Base-by-base conservation (phyloP, 2,113 vertebrate genomes). In the Speoplatyrhinus poulsoni region DNA sequence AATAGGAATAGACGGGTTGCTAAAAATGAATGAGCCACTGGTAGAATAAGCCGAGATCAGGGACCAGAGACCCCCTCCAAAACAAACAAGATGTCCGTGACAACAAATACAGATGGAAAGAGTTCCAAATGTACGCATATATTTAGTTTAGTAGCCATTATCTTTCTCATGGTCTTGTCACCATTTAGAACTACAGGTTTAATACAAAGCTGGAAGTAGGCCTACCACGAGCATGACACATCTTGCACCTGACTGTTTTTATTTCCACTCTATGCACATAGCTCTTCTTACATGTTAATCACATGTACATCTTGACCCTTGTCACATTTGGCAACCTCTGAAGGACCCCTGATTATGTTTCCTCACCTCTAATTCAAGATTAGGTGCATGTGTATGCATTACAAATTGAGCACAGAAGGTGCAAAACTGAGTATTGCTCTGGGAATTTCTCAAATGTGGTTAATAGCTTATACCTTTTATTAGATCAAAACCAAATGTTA, bases 281-380 rank as follows among this genome's bases (percentile, higher is more conserved):
- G 26, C 66, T 62, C 26, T 48, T 55, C 64, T 82, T 82, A 84
- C 82, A 84, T 80, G 72, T 64, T 73, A 1, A 6, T 81, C 78
- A 75, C 73, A 19, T 17, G 36, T 19, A 64, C 61, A 6, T 75
- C 63, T 69, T 83, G 75, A 80, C 68, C 76, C 78, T 77, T 46
- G 57, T 55, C 19, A 64, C 36, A 41, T 70, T 74, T 75, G 73
- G 77, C 75, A 55, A 46, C 62, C 47, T 76, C 13, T 32, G n/a
- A 12, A 50, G 49, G 48, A 33, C 53, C 66, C 59, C 52, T 63
- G 46, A 33, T 57, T 50, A 54, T 15, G 52, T 60, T 55, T 0
- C 16, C n/a, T 1, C n/a, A 13, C 12, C 2, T 17, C 26, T 59
- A 55, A 49, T 55, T 76, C 2, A 3, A 19, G 26, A 26, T 26